Conservation (phyloP, 2,888 invertebrate species). For the Perizoma affinitatum region DNA sequence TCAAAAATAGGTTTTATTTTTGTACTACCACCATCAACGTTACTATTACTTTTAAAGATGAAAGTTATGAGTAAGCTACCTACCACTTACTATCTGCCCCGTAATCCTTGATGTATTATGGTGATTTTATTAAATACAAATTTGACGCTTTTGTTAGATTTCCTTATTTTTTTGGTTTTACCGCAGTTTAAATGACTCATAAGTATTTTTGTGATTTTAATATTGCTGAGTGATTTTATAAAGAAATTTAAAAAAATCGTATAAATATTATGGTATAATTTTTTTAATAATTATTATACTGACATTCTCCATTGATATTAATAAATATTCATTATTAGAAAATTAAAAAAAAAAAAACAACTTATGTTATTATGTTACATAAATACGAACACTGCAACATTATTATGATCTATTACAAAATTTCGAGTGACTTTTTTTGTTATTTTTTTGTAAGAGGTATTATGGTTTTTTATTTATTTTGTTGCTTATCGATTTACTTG, state of each 20-base stretch:
- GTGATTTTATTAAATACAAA: too few species aligned
- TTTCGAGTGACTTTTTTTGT: constrained; percentile 24
- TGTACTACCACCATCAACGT: too few species aligned
- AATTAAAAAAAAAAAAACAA: not conserved
- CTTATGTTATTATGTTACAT: not conserved
- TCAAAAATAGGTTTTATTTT: too few species aligned
- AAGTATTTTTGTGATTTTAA: not conserved
- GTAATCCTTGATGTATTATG: too few species aligned
- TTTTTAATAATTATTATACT: not conserved
- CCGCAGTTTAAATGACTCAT: not conserved
- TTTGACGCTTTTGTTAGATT: too few species aligned
- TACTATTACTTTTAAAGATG: too few species aligned
- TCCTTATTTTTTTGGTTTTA: too few species aligned
- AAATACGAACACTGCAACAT: constrained; percentile 1
- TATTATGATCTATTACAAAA: constrained; percentile 10
- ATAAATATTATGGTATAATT: not conserved
- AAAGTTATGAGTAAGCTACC: too few species aligned
- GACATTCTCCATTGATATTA: not conserved
- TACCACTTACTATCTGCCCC: too few species aligned
- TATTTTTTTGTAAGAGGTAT: constrained; percentile 33
- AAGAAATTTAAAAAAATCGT: not conserved
- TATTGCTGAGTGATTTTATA: not conserved
- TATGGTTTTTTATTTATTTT: constrained; percentile 33
- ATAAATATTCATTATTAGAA: not conserved
- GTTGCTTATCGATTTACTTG: constrained; percentile 31